Percentiles rank a stretch among this genome's conserved stretches.
These are phyloP conservation scores for Grus americana DNA, from an alignment of 2,113 vertebrate genomes.

Conservation along the genomic window DNA sequence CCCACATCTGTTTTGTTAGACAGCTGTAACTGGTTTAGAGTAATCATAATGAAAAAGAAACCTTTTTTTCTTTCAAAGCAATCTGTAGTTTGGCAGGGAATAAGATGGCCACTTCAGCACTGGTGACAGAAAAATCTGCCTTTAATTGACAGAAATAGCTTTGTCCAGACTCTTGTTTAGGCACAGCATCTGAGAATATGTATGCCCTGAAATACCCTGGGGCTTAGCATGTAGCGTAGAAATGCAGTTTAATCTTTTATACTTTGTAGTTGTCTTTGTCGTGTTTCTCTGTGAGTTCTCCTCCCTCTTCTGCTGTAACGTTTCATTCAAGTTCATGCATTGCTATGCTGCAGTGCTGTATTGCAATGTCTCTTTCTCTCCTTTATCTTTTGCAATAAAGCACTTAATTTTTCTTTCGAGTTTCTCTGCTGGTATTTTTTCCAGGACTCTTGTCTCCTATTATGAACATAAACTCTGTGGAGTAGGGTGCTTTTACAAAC, in stretches of 20 bases:
- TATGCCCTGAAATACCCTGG: not conserved
- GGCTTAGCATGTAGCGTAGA: not conserved
- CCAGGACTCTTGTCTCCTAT: not conserved
- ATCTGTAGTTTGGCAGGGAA: slow-evolving; percentile 36
- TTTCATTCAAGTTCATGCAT: not conserved
- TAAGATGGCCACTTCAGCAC: slow-evolving; percentile 35
- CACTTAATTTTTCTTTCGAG: not conserved
- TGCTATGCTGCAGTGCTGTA: not conserved
- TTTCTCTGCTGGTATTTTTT: not conserved
- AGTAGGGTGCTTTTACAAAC: not conserved
- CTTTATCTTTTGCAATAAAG: not conserved
- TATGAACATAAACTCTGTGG: not conserved
- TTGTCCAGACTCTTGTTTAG: not conserved
- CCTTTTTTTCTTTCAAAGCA: slow-evolving; percentile 23
- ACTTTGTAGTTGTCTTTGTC: not conserved
- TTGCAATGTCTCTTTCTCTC: not conserved
- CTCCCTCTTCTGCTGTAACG: not conserved
- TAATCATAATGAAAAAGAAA: not conserved
- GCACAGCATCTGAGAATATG: not conserved
- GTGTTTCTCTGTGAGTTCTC: not conserved
- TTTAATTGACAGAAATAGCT: slow-evolving; percentile 31
- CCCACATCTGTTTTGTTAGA: slow-evolving; percentile 55
- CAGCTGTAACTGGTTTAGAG: slow-evolving; percentile 59
- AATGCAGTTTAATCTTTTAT: not conserved
- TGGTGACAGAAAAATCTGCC: slow-evolving; percentile 36